Evolutionary conservation across 2,113 vertebrate species (phyloP).

Genomic region (Morone chrysops): DNA sequence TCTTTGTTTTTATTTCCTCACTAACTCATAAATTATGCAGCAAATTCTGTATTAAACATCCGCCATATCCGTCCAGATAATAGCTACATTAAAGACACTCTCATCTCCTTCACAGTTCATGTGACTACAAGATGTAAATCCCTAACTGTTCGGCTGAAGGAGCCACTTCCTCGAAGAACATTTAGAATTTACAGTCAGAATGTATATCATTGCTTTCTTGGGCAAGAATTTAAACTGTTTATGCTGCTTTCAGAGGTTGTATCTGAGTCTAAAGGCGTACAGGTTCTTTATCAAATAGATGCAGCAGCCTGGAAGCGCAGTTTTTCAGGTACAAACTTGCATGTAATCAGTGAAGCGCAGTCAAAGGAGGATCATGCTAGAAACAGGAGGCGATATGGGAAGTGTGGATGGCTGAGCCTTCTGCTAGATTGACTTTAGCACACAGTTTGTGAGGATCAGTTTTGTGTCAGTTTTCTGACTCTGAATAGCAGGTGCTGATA

Average conservation of each 20-base stretch:
- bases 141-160: conserved; percentile 1
- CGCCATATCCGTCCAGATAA: not conserved
- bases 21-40: conserved; percentile 15
- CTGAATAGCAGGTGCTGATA: not conserved
- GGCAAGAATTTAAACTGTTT: not conserved
- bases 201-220: not conserved
- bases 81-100: conserved; percentile 17
- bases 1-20: conserved; percentile 12
- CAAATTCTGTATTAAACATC: not conserved
- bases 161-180: not conserved
- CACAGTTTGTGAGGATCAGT: too few relatives aligned
- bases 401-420: not conserved
- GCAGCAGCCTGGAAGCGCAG: not conserved
- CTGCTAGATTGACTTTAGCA: conserved; percentile 21
- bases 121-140: not conserved
- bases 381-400: conserved; percentile 12
- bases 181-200: not conserved
- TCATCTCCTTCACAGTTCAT: not conserved
- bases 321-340: conserved; percentile 1
- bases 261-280: not conserved
- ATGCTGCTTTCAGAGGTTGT: not conserved
- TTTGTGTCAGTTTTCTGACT: not conserved
- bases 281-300: conserved; percentile 23
- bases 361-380: conserved; percentile 27
- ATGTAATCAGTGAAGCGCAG: conserved; percentile 21